Base-by-base conservation (phyloP, 2,797 vertebrate genomes). In the Coregonus ussuriensis region DNA sequence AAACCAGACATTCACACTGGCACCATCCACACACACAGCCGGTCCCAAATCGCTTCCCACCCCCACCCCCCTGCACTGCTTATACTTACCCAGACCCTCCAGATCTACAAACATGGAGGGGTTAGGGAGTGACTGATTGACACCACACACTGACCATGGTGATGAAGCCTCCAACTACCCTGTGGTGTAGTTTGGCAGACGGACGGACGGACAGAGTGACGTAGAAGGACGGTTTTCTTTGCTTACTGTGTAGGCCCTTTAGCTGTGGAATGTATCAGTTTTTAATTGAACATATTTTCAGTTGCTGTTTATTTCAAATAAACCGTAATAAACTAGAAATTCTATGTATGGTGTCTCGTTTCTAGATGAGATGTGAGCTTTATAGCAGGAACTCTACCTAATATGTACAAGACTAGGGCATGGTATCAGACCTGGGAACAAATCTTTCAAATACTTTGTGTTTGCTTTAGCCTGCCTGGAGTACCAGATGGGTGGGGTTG, bases 221-320 rank as follows among this genome's bases (percentile, higher is more conserved):
- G 74, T 53, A 74, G 66, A 72, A 18, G 74, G 88, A 87, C 84
- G 80, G 65, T 88, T 90, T 75, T 82, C 87, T 91, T 95, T 98
- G 97, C 97, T 98, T 98, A 98, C 97, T 97, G 85, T 98, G 96
- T 98, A 97, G 97, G 97, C 96, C 87, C 89, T 94, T 47, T 95
- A 97, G 96, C 95, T 98, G 96, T 97, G 95, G 97, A 95, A 92
- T 94, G 89, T 91, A 92, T 89, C 85, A 91, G 91, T 95, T 95
- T 91, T 97, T 96, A 95, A 96, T 91, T 94, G 93, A 93, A 93
- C 94, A 95, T 94, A 94, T 96, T 95, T 94, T 93, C 93, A 94
- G 93, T 95, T 94, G 93, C 95, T 96, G 94, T 94, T 63, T 63
- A 89, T 91, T 94, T 95, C 91, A 84, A 96, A 96, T 87, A 81